phyloP scores from a whole-genome alignment of 2,888 invertebrate species.

The Dichetophora obliterata region DNA sequence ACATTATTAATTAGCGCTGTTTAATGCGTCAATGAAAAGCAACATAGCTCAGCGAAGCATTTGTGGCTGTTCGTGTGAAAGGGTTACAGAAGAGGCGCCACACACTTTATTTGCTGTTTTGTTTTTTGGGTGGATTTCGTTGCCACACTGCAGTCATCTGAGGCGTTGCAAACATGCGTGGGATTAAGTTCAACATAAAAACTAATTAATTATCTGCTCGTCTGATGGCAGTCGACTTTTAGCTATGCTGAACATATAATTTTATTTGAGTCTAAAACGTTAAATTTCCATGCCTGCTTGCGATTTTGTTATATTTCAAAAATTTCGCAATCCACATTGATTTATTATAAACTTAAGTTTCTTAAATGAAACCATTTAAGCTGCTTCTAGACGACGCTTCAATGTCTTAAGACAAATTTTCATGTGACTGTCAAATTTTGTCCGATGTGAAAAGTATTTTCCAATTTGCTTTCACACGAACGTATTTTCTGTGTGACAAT shows the following conservation, averaged over 20 bases:
- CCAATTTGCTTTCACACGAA: too few species aligned
- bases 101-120: not conserved
- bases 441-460: too few species aligned
- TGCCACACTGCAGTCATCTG: not conserved
- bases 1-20: constrained; percentile 63
- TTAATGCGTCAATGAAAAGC: constrained; percentile 38
- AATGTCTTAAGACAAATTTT: too few species aligned
- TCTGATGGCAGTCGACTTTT: constrained; percentile 51
- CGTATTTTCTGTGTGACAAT: too few species aligned
- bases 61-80: not conserved
- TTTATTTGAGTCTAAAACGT: not conserved
- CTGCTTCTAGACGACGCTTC: too few species aligned
- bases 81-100: too few species aligned
- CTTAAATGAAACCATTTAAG: not conserved
- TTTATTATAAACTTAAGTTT: not conserved
- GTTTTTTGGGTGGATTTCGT: not conserved
- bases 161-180: constrained; percentile 38
- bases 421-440: too few species aligned
- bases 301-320: not conserved
- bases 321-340: not conserved
- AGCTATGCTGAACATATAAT: not conserved
- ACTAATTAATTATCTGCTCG: constrained; percentile 63
- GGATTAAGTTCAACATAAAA: constrained; percentile 41
- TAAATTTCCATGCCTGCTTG: not conserved
- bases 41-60: constrained; percentile 28